These are phyloP conservation scores for Eudyptes chrysolophus DNA, from an alignment of 2,113 vertebrate species.

Conservation along the genomic window DNA sequence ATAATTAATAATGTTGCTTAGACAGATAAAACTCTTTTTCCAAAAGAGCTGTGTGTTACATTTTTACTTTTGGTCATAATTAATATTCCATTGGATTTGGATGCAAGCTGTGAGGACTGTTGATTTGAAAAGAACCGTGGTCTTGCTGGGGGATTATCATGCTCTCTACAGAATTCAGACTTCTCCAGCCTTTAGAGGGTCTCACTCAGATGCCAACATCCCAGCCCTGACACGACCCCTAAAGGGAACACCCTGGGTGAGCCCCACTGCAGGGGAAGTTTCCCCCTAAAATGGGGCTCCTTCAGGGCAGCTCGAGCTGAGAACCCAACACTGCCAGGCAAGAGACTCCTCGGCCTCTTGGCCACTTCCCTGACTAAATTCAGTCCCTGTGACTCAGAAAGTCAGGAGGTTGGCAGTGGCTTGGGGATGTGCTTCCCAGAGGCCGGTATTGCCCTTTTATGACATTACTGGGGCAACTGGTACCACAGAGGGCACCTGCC, in stretches of 20 bases:
- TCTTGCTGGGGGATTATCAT: not conserved
- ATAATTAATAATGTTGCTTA: constrained; percentile 26
- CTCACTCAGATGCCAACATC: not conserved
- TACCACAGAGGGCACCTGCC: not conserved
- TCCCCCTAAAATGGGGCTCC: not conserved
- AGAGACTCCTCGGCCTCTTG: not conserved
- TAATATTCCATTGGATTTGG: not conserved
- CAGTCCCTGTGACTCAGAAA: not conserved
- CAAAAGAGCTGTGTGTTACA: not conserved
- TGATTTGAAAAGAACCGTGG: not conserved
- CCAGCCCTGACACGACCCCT: not conserved
- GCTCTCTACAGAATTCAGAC: not conserved
- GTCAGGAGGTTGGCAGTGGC: not conserved
- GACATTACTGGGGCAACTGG: not conserved
- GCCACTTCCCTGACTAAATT: not conserved
- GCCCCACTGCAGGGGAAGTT: fast-evolving
- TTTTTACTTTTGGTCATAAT: constrained; percentile 8
- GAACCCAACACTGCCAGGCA: not conserved
- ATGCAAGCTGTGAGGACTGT: not conserved
- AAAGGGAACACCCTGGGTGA: not conserved
- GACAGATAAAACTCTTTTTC: constrained; percentile 28
- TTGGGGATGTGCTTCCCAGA: not conserved
- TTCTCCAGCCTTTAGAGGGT: not conserved
- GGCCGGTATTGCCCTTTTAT: not conserved
- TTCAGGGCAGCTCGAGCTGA: not conserved